Evolutionary conservation across 2,113 vertebrate genomes (phyloP), one percentile per base, ranked within the genome.

Genomic region (Tragulus kanchil): DNA sequence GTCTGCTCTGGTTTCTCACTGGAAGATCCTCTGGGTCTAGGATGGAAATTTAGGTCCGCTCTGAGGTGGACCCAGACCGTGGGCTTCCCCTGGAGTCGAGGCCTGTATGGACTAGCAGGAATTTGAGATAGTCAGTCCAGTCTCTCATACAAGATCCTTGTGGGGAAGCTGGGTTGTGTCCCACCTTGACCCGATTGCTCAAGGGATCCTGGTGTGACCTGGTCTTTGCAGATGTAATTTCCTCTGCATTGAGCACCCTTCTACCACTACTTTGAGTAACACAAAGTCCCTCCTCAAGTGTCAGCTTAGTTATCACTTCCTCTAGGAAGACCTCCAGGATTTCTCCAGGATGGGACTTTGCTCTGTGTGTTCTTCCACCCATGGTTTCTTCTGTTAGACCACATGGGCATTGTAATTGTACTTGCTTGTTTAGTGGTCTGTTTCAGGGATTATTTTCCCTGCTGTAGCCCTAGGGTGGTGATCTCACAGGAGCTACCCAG

Each of bases 401-500:
- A 1, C 10, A 13, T 12, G 14, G 11, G 1, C 15, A 50, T 52
- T 36, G n/a, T 13, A 59, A 28, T 3, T 3, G 6, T 52, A 19
- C 65, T 54, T 84, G 31, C 21, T 82, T 89, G 8, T 25, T 58
- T 56, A 48, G 56, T 67, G 0, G 7, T n/a, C 67, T 23, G 4
- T 91, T 65, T 89, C 65, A 23, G 54, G 45, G 9, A 9, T 8
- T 21, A 6, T 11, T 36, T 52, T 56, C 62, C 54, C 45, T 54
- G 56, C 14, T 36, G 0, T 3, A 64, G 48, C 17, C 78, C 56
- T 31, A 45, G 45, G 50, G 6, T 11, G 28, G 6, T 50, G 36
- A 81, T 31, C 42, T 79, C 31, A 13, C n/a, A 15, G 56, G 31
- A 54, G 42, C 64, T 23, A 14, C 26, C 48, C 65, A 50, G 54